Percentiles rank a stretch among this genome's conserved stretches.
Conservation (phyloP, 2,113 vertebrate species). For the Sylvietta virens region DNA sequence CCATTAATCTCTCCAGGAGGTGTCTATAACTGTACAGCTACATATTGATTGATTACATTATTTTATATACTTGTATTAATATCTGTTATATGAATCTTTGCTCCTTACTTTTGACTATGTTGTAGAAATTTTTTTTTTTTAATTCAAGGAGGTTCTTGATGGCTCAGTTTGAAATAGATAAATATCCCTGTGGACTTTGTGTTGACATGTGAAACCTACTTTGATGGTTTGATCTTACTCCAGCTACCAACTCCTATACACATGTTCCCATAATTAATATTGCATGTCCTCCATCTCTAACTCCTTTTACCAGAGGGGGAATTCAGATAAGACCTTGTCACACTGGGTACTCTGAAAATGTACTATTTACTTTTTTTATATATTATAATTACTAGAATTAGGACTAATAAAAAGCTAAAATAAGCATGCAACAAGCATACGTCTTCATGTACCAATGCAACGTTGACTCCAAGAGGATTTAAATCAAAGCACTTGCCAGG, state of each 20-base stretch:
- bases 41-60: background rate
- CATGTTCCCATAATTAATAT: background rate
- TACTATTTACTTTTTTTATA: background rate
- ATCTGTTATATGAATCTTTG: background rate
- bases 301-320: background rate
- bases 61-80: background rate
- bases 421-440: background rate
- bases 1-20: background rate
- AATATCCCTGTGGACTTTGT: background rate
- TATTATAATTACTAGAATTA: background rate
- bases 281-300: background rate
- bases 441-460: background rate
- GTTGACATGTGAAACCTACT: background rate
- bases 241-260: background rate
- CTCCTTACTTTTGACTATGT: background rate
- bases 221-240: background rate
- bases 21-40: background rate
- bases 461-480: constrained; percentile 32
- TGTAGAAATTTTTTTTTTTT: background rate
- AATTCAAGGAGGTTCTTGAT: background rate
- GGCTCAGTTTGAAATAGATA: background rate
- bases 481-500: constrained; percentile 17
- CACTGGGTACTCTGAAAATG: background rate
- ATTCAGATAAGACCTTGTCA: background rate
- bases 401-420: background rate